These are phyloP conservation scores for Campopleginae sp. DNA, from an alignment of 2,888 invertebrate genomes.

Conservation along the genomic window DNA sequence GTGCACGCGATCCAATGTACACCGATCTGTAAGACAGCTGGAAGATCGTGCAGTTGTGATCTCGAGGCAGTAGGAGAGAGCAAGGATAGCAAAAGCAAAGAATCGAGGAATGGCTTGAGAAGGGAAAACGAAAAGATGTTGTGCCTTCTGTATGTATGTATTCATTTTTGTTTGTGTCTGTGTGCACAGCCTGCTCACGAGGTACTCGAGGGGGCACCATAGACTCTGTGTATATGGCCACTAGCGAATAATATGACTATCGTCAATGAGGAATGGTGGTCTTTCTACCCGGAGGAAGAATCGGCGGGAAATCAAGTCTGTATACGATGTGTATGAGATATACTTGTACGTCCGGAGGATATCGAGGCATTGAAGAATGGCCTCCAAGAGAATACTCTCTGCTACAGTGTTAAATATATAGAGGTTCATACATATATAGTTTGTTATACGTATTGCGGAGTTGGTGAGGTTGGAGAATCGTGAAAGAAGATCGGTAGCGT, in stretches of 20 bases:
- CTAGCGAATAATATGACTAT: slow-evolving; percentile 58
- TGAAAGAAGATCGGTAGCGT: slow-evolving; percentile 62
- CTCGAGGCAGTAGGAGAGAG: slow-evolving; percentile 50
- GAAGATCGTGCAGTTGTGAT: slow-evolving; percentile 67
- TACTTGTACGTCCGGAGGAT: slow-evolving; percentile 67
- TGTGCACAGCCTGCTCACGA: slow-evolving; percentile 22
- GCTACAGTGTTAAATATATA: slow-evolving; percentile 34
- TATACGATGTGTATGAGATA: slow-evolving; percentile 49
- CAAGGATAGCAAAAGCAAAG: slow-evolving; percentile 7
- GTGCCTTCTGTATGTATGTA: slow-evolving; percentile 35
- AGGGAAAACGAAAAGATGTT: slow-evolving; percentile 48
- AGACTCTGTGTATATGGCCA: slow-evolving; percentile 35
- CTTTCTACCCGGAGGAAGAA: slow-evolving; percentile 64
- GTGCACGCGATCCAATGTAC: slow-evolving; percentile 69
- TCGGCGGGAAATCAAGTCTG: slow-evolving; percentile 57
- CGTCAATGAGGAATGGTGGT: slow-evolving; percentile 66
- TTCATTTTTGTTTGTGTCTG: slow-evolving; percentile 4
- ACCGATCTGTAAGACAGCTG: slow-evolving; percentile 67
- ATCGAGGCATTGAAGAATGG: slow-evolving; percentile 69
- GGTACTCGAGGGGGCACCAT: slow-evolving; percentile 21
- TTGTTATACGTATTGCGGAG: slow-evolving; percentile 9
- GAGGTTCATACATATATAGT: slow-evolving; percentile 19
- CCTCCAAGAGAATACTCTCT: slow-evolving; percentile 52
- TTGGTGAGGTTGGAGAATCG: slow-evolving; percentile 38
- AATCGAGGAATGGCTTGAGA: slow-evolving; percentile 24